phyloP scores from a whole-genome alignment of 2,888 invertebrate genomes.

The Heliconius ismenius region DNA sequence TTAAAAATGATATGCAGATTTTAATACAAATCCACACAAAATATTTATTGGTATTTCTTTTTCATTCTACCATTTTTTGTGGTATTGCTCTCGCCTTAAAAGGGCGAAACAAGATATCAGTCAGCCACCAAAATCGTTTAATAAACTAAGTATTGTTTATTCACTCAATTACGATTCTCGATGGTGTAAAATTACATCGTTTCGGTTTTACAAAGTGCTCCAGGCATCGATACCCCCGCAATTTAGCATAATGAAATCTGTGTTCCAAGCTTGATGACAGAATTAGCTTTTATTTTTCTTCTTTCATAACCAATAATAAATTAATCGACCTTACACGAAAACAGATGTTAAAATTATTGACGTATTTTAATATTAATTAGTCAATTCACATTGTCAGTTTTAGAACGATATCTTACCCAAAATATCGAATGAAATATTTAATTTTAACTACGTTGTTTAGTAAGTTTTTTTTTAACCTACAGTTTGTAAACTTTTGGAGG shows the following conservation, averaged over 20 bases:
- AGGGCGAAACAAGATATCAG: slow-evolving; percentile 13
- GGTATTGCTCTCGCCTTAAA: not conserved
- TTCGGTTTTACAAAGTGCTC: slow-evolving; percentile 22
- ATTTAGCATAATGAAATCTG: slow-evolving; percentile 21
- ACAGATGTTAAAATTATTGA: no score
- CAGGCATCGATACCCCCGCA: slow-evolving; percentile 19
- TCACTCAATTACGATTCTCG: slow-evolving; percentile 17
- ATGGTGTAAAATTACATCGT: slow-evolving; percentile 25
- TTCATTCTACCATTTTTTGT: not conserved
- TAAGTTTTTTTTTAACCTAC: no score
- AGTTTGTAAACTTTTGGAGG: no score
- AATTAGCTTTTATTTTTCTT: slow-evolving; percentile 1
- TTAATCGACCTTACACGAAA: not conserved
- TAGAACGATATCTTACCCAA: no score
- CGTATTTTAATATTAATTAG: no score
- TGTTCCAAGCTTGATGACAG: slow-evolving; percentile 18
- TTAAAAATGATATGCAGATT: slow-evolving; percentile 27
- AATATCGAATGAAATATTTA: no score
- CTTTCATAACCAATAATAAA: not conserved
- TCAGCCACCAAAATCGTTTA: slow-evolving; percentile 14
- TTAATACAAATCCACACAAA: slow-evolving; percentile 7
- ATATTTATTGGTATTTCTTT: not conserved
- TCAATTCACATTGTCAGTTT: no score
- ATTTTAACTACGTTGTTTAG: no score
- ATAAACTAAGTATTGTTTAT: slow-evolving; percentile 23